Base-by-base conservation (phyloP, 2,888 invertebrate species). In the Tetranychus truncatus region DNA sequence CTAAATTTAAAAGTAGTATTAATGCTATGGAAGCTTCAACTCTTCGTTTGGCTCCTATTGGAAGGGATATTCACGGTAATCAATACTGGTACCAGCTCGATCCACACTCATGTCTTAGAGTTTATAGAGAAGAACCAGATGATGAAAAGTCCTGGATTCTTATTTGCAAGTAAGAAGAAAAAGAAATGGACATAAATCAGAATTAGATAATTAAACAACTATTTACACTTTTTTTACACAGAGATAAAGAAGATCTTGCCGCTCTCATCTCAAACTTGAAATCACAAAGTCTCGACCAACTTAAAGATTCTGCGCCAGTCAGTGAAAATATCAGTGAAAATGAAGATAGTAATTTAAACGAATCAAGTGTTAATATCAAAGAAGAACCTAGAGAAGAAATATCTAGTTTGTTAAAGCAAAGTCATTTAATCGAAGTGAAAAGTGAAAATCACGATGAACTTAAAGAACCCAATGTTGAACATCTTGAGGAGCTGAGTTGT, bases 41-140 rank as follows among this genome's bases (percentile, higher is more conserved):
- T 72, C 85, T 99, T 77, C 87, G 97, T 44, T 86, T 91, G 75
- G 88, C 91, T 80, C 96, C 97, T 0, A 85, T 96, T 76, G 99
- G 99, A 2, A 86, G 89, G 79, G 99, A 99, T 84, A 89, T 90
- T 78, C 86, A 88, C 81, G 97, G 99, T 1, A 88, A 91, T 82
- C 87, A 90, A 7, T 99, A 99, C 83, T 99, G 97, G 95, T 88
- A 90, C 80, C 92, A 95, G 80, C 87, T 90, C 76, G 93, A 96
- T 83, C 88, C 89, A 78, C 89, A 91, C 77, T 89, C 91, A 80
- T 93, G 94, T 83, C 86, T 97, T 77, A 87, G 93, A 78, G 88
- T 99, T 72, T 99, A 95, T 83, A 89, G 91, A 81, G 97, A 97
- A 84, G 95, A 97, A 81, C 88, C 91, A 79, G 96, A 97, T 83